Percentiles rank a stretch among this genome's conserved stretches.
phyloP scores from a whole-genome alignment of 2,797 vertebrate genomes.

The Enteromius thamalakanensis region DNA sequence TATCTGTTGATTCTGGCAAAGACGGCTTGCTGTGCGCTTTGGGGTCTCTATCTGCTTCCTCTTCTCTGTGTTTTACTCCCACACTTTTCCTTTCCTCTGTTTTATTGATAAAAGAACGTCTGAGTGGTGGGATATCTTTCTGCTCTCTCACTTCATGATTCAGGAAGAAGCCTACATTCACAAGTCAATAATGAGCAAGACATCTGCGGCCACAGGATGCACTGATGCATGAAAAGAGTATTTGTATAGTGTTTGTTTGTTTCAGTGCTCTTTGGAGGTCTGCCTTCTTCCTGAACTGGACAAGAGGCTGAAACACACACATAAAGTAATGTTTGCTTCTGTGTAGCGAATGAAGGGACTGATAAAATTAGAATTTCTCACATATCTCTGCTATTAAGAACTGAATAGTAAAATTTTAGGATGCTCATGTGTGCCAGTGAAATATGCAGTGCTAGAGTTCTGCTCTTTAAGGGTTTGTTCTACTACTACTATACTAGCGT shows the following conservation, averaged over 20 bases:
- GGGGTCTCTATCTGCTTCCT: conserved; percentile 18
- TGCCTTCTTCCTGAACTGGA: neutral
- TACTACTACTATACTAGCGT: too few relatives aligned
- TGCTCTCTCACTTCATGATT: conserved; percentile 42
- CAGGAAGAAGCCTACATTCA: conserved; percentile 37
- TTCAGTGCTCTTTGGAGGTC: neutral
- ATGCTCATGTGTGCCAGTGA: neutral
- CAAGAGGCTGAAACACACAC: neutral
- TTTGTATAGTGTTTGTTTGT: neutral
- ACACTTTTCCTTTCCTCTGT: conserved; percentile 36
- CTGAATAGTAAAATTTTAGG: neutral
- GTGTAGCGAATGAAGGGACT: neutral
- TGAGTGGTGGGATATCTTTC: conserved; percentile 51
- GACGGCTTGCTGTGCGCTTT: conserved; percentile 42
- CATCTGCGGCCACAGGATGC: neutral
- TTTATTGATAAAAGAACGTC: conserved; percentile 54
- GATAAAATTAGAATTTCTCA: neutral
- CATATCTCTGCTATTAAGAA: neutral
- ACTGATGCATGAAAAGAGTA: neutral
- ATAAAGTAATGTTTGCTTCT: neutral
- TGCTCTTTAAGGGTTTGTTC: too few relatives aligned
- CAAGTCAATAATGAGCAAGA: conserved; percentile 39
- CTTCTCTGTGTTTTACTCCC: conserved; percentile 41
- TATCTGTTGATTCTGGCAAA: conserved; percentile 46
- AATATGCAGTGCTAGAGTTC: neutral